Percentiles rank a stretch among this genome's conserved stretches.
phyloP scores from a whole-genome alignment of 1,140 invertebrate genomes.

The Colletes gigas region DNA sequence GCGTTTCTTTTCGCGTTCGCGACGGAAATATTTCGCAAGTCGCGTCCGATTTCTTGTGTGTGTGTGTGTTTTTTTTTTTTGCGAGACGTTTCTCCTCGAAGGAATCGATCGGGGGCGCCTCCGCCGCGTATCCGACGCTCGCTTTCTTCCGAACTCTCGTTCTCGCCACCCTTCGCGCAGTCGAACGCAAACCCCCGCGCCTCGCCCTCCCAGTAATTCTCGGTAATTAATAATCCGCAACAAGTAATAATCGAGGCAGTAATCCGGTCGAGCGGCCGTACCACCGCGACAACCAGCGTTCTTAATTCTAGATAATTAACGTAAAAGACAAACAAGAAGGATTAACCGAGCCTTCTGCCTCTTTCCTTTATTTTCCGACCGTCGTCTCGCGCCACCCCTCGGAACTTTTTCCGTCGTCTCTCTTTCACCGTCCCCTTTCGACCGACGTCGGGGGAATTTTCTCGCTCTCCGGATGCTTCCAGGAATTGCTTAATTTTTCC shows the following conservation, averaged over 20 bases:
- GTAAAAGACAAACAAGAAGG: conserved; percentile 81
- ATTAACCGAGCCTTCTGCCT: conserved; percentile 66
- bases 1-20: not conserved
- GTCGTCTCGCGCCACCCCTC: not conserved
- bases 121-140: not conserved
- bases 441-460: not conserved
- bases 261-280: conserved; percentile 74
- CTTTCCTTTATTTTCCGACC: conserved; percentile 51
- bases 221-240: conserved; percentile 81
- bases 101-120: conserved; percentile 13
- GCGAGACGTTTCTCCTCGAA: not conserved
- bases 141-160: conserved; percentile 12
- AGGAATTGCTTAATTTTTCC: not conserved
- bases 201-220: conserved; percentile 72
- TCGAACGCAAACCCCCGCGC: conserved; percentile 20
- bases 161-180: conserved; percentile 15
- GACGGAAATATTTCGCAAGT: not conserved
- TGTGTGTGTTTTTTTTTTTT: too few relatives aligned
- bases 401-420: not conserved
- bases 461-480: not conserved
- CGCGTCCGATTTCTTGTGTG: not conserved
- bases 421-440: not conserved
- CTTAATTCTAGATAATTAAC: conserved; percentile 82
- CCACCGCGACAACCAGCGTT: conserved; percentile 72
- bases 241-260: conserved; percentile 81